Percentiles rank a stretch among this genome's conserved stretches.
Conservation (phyloP, 2,113 vertebrate genomes). For the Corythornis vintsioides region DNA sequence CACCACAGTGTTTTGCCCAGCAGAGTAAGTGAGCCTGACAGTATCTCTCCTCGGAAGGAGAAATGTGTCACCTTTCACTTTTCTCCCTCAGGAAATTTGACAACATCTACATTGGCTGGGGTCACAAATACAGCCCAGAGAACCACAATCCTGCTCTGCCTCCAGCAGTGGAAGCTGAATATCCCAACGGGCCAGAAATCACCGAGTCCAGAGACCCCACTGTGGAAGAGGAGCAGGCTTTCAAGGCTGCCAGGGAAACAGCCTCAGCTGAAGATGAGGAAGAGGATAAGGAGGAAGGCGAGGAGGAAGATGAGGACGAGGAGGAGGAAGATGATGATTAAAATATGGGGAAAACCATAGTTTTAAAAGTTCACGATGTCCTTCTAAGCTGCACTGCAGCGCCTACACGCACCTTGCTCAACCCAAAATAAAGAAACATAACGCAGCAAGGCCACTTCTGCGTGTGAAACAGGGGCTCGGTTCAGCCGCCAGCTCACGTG, state of each 20-base stretch:
- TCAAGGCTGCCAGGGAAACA: constrained; percentile 78
- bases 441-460: accelerated
- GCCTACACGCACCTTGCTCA: background rate
- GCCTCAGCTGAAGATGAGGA: constrained; percentile 73
- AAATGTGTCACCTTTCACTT: background rate
- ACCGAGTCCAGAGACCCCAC: constrained; percentile 84
- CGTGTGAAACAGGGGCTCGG: no score
- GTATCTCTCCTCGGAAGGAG: background rate
- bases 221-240: constrained; percentile 84
- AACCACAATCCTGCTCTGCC: constrained; percentile 77
- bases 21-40: background rate
- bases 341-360: background rate
- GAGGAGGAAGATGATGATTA: constrained; percentile 67
- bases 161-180: constrained; percentile 77
- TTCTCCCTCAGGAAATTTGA: constrained; percentile 80
- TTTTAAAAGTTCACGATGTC: background rate
- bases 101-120: constrained; percentile 95
- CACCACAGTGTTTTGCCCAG: background rate
- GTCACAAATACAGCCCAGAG: constrained; percentile 84
- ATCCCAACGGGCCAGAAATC: constrained; percentile 80
- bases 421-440: background rate
- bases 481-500: no score
- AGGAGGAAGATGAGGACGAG: constrained; percentile 79
- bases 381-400: background rate
- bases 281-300: constrained; percentile 70